These are phyloP conservation scores for Bungarus multicinctus DNA, from an alignment of 2,113 vertebrate genomes.

Conservation along the genomic window DNA sequence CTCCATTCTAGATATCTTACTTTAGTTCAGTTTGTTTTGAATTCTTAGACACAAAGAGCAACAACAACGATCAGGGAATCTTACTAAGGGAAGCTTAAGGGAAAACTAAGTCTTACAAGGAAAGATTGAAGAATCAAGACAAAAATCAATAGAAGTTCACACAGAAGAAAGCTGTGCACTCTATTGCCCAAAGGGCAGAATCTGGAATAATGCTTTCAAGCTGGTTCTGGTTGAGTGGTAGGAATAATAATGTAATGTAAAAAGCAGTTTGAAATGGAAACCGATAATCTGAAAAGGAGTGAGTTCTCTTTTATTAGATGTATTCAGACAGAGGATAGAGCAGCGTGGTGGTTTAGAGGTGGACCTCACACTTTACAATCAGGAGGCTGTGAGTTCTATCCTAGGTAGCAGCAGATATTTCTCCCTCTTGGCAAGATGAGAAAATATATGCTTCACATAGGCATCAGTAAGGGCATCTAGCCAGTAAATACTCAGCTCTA, in stretches of 20 bases:
- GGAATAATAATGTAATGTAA: neutral
- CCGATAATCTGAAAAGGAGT: neutral
- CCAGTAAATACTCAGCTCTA: neutral
- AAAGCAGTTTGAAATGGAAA: neutral
- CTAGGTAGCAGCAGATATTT: too few species aligned
- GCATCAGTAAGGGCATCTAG: neutral
- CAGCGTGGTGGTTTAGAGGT: neutral
- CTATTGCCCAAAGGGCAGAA: neutral
- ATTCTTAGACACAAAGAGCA: neutral
- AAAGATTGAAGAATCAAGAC: neutral
- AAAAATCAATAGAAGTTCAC: neutral
- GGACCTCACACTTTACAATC: neutral
- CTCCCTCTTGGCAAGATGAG: neutral
- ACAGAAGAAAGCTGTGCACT: neutral
- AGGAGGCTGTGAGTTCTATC: neutral
- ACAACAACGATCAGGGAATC: neutral
- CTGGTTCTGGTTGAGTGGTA: neutral
- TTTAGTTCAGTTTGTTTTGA: neutral
- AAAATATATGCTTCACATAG: neutral
- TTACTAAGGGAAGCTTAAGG: neutral
- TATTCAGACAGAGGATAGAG: neutral
- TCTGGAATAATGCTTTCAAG: neutral
- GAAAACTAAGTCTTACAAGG: neutral
- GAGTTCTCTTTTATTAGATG: neutral
- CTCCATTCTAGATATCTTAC: neutral